These are phyloP conservation scores for Onychomys leucogaster DNA, from an alignment of 2,797 vertebrate genomes.

Conservation along the genomic window DNA sequence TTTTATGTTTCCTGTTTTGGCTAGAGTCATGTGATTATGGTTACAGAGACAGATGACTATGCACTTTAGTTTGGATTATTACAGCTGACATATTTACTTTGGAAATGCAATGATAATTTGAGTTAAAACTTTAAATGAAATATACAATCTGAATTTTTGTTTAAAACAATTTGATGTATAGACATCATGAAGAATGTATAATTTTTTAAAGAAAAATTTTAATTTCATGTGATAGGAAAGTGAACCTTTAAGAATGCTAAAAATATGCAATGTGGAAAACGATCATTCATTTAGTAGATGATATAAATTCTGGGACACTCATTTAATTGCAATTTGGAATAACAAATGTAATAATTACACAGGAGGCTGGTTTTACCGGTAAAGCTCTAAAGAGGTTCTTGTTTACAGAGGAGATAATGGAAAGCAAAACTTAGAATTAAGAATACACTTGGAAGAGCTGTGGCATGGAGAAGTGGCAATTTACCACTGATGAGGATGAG, in stretches of 20 bases:
- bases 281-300: background rate
- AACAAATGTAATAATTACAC: background rate
- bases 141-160: constrained; percentile 20
- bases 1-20: background rate
- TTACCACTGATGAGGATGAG: background rate
- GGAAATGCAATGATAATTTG: background rate
- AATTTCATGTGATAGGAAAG: constrained; percentile 23
- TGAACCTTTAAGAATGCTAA: constrained; percentile 21
- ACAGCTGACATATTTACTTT: background rate
- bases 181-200: background rate
- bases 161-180: constrained; percentile 29
- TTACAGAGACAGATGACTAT: background rate
- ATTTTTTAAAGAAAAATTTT: constrained; percentile 21
- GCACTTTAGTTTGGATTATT: constrained; percentile 23
- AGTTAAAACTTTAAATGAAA: constrained; percentile 47
- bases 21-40: background rate
- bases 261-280: background rate
- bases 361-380: background rate
- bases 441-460: constrained; percentile 17
- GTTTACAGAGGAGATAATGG: background rate
- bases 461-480: background rate
- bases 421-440: background rate
- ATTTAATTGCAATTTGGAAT: background rate
- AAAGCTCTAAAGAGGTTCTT: background rate
- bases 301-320: background rate